Base-by-base conservation (phyloP, 2,888 invertebrate genomes). In the Zygogramma bicolorata region DNA sequence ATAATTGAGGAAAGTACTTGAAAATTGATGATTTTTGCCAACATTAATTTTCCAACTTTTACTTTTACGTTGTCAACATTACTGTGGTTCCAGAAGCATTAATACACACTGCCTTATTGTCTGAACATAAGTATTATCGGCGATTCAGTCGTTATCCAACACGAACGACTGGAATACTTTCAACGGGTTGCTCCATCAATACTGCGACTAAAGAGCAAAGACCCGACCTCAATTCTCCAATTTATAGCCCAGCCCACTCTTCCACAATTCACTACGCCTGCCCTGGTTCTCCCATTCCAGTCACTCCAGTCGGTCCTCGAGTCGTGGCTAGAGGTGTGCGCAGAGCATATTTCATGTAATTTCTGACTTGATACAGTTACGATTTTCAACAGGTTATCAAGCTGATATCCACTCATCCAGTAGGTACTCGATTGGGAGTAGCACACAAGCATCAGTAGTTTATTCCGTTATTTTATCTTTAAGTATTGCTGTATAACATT, bases 281-380 rank as follows among this genome's bases (percentile, higher is more conserved):
- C 20, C 63, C 63, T 63, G 63, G 29, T 20, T 63, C 31, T 46
- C 31, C 63, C 46, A 46, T 63, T 63, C 63, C 63, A 63, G 63
- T 63, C 63, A 27, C 63, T 63, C 46, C 63, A 63, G 42, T 29
- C 63, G 31, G 63, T 46, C 46, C 25, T 63, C 63, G 63, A 29
- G 46, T 46, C n/a, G n/a, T n/a, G n/a, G n/a, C n/a, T n/a, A 63
- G 63, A 63, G 63, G 46, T 63, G 63, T 63, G 63, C 63, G 34
- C 34, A 6, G 31, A 10, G 18, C 18, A 20, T 63, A 22, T 42
- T 29, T 53, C 53, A 53, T 25, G 53, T 53, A 53, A 53, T 53
- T 53, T 53, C 53, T 53, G 53, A 53, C 53, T 53, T 27, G 53
- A 53, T 53, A 53, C 53, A 53, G 53, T 53, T 53, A 53, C 53